phyloP scores from a whole-genome alignment of 2,113 vertebrate genomes.

The Anarhynchus alexandrinus region DNA sequence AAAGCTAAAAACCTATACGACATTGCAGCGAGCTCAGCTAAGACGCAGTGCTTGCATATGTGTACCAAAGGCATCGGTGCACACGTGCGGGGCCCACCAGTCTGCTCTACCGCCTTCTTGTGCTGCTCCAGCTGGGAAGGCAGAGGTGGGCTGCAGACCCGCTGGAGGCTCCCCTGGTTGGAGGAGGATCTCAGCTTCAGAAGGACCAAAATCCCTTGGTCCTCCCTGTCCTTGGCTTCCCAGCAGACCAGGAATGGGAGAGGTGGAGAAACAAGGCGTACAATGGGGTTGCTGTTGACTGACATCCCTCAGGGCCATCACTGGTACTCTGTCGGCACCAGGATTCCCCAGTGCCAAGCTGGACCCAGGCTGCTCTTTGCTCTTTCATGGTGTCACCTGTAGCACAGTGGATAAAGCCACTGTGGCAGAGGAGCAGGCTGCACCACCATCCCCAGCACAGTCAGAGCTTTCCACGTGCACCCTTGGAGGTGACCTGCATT shows the following conservation, averaged over 20 bases:
- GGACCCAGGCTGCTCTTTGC: background rate
- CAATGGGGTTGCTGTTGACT: background rate
- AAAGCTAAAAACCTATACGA: background rate
- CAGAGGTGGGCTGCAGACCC: background rate
- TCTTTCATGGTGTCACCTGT: accelerated
- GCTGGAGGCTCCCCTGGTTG: background rate
- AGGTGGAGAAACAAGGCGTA: background rate
- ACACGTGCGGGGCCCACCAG: accelerated
- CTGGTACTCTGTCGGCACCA: background rate
- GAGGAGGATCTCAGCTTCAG: background rate
- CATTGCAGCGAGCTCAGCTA: background rate
- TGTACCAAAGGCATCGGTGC: background rate
- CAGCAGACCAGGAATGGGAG: background rate
- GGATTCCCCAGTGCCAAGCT: background rate
- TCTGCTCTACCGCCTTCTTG: background rate
- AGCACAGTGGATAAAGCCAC: background rate
- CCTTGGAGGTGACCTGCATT: background rate
- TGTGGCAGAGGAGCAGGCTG: background rate
- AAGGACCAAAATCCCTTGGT: background rate
- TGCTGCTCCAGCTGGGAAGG: background rate
- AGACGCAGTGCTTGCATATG: accelerated
- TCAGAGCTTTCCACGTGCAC: background rate
- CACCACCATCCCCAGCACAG: background rate
- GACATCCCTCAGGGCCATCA: background rate
- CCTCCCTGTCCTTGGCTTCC: background rate